Evolutionary conservation across 2,113 vertebrate genomes (phyloP).

Genomic region (Aspiorhynchus laticeps): DNA sequence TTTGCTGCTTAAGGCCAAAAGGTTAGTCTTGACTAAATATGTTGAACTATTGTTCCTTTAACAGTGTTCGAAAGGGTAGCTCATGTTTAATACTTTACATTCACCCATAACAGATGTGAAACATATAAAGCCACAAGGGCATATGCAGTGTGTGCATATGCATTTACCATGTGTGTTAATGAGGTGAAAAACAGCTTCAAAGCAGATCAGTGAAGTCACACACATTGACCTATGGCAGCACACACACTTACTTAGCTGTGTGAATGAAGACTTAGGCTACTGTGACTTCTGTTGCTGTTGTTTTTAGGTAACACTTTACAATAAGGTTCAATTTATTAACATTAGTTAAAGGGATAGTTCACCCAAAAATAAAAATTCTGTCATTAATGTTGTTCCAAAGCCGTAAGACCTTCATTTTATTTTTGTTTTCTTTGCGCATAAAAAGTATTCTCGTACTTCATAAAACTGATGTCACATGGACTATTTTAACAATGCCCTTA

Average conservation of each 20-base stretch:
- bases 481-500: no score
- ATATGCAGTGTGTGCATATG: neutral
- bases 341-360: no score
- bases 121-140: conserved; percentile 7
- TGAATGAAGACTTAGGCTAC: neutral
- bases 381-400: no score
- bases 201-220: conserved; percentile 12
- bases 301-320: neutral
- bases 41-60: neutral
- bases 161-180: conserved; percentile 45
- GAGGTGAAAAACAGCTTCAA: conserved; percentile 45
- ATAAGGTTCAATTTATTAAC: neutral
- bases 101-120: conserved; percentile 20
- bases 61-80: neutral
- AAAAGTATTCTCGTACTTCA: no score
- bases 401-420: no score
- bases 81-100: neutral
- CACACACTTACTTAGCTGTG: neutral
- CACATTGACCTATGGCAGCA: neutral
- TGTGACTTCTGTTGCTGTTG: neutral
- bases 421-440: no score
- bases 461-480: no score
- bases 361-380: no score
- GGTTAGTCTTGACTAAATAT: neutral
- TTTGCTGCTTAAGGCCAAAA: conserved; percentile 18